These are phyloP conservation scores for Syritta pipiens DNA, from an alignment of 2,888 invertebrate genomes.

Conservation along the genomic window DNA sequence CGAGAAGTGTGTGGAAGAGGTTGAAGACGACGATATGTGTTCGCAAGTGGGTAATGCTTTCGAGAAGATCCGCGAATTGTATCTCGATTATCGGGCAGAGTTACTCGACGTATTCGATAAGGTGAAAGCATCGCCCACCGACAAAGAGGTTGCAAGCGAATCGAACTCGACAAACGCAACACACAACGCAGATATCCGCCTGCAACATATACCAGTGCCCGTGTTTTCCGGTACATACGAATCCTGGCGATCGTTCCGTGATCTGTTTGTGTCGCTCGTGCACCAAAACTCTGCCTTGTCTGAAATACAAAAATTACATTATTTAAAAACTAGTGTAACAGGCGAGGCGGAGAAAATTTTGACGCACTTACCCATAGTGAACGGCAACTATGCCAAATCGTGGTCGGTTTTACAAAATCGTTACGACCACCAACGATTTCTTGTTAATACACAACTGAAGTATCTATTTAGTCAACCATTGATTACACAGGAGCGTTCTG, in stretches of 20 bases:
- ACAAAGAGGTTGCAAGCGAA: not conserved
- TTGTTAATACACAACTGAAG: slow-evolving; percentile 1
- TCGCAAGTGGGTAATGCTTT: not conserved
- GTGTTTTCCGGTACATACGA: not conserved
- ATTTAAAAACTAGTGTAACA: slow-evolving; percentile 8
- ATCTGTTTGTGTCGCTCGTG: not conserved
- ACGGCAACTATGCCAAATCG: not conserved
- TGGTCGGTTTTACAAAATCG: slow-evolving; percentile 2
- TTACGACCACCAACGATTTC: slow-evolving; percentile 4
- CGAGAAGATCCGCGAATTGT: not conserved
- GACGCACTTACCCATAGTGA: not conserved
- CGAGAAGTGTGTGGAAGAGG: too few species aligned
- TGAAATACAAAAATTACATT: slow-evolving; percentile 12
- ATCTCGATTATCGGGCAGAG: not conserved
- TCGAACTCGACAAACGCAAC: not conserved
- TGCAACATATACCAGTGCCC: not conserved
- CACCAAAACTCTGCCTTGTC: slow-evolving; percentile 1
- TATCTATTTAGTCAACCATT: slow-evolving; percentile 17
- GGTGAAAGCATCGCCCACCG: not conserved
- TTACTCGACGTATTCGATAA: not conserved
- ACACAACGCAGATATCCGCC: not conserved
- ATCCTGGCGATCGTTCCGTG: slow-evolving; percentile 1
- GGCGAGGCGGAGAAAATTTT: slow-evolving; percentile 10
- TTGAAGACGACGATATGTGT: not conserved
- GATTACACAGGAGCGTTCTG: not conserved